Evolutionary conservation across 2,888 invertebrate genomes (phyloP), one percentile per base, ranked within the genome.

Genomic region (Apantesis nais): DNA sequence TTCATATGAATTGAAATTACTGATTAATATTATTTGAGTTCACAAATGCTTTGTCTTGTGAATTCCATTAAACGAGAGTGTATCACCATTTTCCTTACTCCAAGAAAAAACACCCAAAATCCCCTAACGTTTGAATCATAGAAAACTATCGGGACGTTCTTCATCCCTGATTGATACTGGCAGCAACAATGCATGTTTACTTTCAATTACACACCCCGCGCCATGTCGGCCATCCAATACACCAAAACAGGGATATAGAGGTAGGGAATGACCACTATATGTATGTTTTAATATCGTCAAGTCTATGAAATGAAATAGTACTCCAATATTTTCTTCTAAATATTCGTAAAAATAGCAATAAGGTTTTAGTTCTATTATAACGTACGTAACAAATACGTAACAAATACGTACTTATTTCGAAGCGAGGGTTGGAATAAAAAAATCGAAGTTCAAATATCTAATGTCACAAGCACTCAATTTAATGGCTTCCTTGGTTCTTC

Each of bases 131-230:
- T 85, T 82, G 84, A 78, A 76, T 78, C 81, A 69, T 67, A 81
- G 81, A 85, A 88, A 87, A 88, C 88, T 86, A 87, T 84, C 83
- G 82, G 77, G 63, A 67, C 70, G 75, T 74, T 72, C 80, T 78
- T 79, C 85, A 78, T 78, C 75, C 74, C 89, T 92, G 92, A 93
- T 93, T 92, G 93, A 93, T 93, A 91, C 92, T 89, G 91, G 89
- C 89, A 88, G 89, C 90, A 90, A 92, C 93, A 93, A 93, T 92
- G 89, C 90, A 85, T 94, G 93, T 94, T 94, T 93, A 86, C 87
- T 92, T 93, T 93, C 93, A 93, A 94, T 93, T 93, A 93, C 92
- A 87, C 85, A 80, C 85, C 84, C 86, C 83, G 85, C 83, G 84
- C 81, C 80, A 78, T 82, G 79, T 73, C 72, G 73, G 61, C 71